These are phyloP conservation scores for Sebastes vulpes DNA, from an alignment of 2,797 vertebrate genomes.

Conservation along the genomic window DNA sequence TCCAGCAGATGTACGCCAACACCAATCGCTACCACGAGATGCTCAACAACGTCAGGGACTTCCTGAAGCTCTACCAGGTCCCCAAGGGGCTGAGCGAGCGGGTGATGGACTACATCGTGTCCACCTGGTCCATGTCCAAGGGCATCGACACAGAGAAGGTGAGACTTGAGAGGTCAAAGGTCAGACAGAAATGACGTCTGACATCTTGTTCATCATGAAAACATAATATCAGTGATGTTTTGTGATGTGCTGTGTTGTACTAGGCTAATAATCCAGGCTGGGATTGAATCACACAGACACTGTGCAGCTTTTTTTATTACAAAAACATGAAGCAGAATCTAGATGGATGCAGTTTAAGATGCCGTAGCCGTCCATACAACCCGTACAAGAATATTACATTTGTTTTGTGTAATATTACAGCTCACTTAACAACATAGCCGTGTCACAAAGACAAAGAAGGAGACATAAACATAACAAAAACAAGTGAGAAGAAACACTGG, in stretches of 20 bases:
- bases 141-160: conserved; percentile 99
- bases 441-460: not conserved
- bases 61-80: conserved; percentile 97
- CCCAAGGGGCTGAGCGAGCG: conserved; percentile 97
- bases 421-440: not conserved
- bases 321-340: not conserved
- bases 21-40: conserved; percentile 98
- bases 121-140: conserved; percentile 98
- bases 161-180: conserved; percentile 10
- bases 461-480: not conserved
- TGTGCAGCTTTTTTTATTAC: not conserved
- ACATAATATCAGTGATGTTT: no score
- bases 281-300: not conserved
- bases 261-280: not conserved
- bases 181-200: not conserved
- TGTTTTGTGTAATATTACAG: not conserved
- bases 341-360: not conserved
- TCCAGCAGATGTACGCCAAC: conserved; percentile 99
- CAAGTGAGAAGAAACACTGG: no score
- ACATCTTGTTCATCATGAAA: not conserved
- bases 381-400: not conserved
- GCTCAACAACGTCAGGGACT: conserved; percentile 97
- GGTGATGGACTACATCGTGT: conserved; percentile 98
- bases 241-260: no score
- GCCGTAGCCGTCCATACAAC: not conserved